Conservation (phyloP, 1,140 invertebrate genomes). For the Melanaphis sacchari region DNA sequence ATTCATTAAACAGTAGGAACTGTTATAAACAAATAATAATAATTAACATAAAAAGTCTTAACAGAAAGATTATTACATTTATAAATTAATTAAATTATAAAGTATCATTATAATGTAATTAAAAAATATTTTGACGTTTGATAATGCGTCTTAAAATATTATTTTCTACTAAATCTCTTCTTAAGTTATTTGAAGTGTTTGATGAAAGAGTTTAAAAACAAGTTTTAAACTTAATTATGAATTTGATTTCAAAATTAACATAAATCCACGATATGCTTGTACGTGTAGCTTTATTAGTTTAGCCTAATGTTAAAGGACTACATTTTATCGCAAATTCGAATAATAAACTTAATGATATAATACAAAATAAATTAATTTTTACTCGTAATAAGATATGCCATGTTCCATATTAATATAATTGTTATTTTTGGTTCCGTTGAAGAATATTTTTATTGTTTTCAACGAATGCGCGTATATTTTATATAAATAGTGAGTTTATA, state of each 20-base stretch:
- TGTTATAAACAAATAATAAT: not conserved
- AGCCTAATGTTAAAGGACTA: not conserved
- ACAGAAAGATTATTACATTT: not conserved
- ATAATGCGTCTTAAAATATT: not conserved
- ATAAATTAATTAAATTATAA: not conserved
- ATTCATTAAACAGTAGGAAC: not conserved
- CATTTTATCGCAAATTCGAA: not conserved
- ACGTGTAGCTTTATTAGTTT: not conserved
- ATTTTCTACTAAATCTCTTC: not conserved
- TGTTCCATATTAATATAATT: not conserved
- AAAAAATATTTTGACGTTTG: constrained; percentile 11
- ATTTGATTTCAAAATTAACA: constrained; percentile 10
- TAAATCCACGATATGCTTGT: not conserved
- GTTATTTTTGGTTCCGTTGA: not conserved
- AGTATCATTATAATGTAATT: not conserved
- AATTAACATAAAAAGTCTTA: not conserved
- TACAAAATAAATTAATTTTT: not conserved
- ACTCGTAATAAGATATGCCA: not conserved
- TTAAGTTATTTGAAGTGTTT: constrained; percentile 13
- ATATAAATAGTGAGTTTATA: too few relatives aligned
- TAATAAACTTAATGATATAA: not conserved
- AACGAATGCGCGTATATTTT: too few relatives aligned
- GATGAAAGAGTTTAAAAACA: not conserved
- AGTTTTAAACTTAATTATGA: not conserved
- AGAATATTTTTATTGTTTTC: not conserved